A percentile compares a stretch with the other conserved stretches of the same genome.
phyloP scores from a whole-genome alignment of 2,888 invertebrate genomes.

The Campopleginae sp. region DNA sequence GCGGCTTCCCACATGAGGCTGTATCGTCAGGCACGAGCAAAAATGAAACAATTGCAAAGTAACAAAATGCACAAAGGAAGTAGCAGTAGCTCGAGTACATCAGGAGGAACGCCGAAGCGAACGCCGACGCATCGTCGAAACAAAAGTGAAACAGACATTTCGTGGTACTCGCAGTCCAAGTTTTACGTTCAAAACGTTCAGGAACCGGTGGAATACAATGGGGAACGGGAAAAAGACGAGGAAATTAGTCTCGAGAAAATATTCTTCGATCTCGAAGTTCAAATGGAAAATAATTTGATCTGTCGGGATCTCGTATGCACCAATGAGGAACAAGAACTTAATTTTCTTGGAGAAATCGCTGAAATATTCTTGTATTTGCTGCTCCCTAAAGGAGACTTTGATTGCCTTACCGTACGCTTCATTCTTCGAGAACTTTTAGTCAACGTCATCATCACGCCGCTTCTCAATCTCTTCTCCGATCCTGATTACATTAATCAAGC shows the following conservation, averaged over 20 bases:
- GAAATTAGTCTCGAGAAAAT: slow-evolving; percentile 87
- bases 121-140: slow-evolving; percentile 88
- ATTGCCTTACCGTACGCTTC: slow-evolving; percentile 92
- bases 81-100: slow-evolving; percentile 80
- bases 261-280: slow-evolving; percentile 95
- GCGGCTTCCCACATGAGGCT: slow-evolving; percentile 94
- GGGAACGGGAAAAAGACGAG: slow-evolving; percentile 76
- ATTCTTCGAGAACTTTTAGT: slow-evolving; percentile 91
- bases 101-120: slow-evolving; percentile 82
- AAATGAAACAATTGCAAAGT: slow-evolving; percentile 77
- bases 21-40: slow-evolving; percentile 91
- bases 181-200: slow-evolving; percentile 85
- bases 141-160: slow-evolving; percentile 90
- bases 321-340: slow-evolving; percentile 88
- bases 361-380: slow-evolving; percentile 93
- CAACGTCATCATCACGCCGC: slow-evolving; percentile 89
- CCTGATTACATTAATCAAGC: slow-evolving; percentile 97
- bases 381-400: slow-evolving; percentile 93
- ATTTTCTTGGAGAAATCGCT: slow-evolving; percentile 92
- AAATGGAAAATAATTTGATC: slow-evolving; percentile 91
- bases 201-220: slow-evolving; percentile 78
- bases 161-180: slow-evolving; percentile 89
- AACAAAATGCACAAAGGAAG: slow-evolving; percentile 77
- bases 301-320: slow-evolving; percentile 93
- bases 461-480: slow-evolving; percentile 91